These are phyloP conservation scores for Dermolepida albohirtum DNA, from an alignment of 2,888 invertebrate species.

Conservation along the genomic window DNA sequence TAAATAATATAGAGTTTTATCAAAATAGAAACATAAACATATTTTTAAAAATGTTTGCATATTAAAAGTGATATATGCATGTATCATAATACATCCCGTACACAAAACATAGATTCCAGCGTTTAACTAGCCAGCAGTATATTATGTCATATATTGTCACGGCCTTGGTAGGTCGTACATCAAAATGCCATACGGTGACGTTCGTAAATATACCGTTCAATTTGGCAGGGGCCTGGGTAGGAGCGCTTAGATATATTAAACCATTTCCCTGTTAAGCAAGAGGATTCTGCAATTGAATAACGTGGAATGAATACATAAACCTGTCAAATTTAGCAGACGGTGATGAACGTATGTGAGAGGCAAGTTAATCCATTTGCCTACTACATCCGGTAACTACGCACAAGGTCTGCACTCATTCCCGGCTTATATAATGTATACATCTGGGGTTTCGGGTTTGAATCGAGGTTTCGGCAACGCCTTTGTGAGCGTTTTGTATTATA, in stretches of 20 bases:
- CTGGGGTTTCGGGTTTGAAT: neutral
- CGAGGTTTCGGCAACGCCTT: constrained; percentile 11
- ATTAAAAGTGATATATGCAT: neutral
- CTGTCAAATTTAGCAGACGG: constrained; percentile 30
- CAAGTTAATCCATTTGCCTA: constrained; percentile 2
- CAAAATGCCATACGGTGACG: constrained; percentile 12
- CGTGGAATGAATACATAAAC: constrained; percentile 26
- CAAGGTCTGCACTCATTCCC: neutral
- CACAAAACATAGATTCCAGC: neutral
- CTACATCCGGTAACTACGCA: too few relatives aligned
- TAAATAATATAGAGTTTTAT: too few relatives aligned
- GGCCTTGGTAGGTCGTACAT: constrained; percentile 3
- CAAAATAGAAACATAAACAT: too few relatives aligned
- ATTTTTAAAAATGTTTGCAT: too few relatives aligned
- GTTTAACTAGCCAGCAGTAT: neutral
- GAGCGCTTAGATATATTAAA: constrained; percentile 17
- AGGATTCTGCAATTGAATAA: constrained; percentile 38
- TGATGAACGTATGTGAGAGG: neutral
- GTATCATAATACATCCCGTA: neutral
- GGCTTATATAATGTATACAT: neutral
- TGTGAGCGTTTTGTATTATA: constrained; percentile 8
- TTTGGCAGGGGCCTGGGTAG: neutral
- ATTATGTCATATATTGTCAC: constrained; percentile 6
- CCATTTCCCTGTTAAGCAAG: constrained; percentile 23
- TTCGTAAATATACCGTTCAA: neutral